phyloP scores from a whole-genome alignment of 2,797 vertebrate genomes.

The Anguilla marmorata region DNA sequence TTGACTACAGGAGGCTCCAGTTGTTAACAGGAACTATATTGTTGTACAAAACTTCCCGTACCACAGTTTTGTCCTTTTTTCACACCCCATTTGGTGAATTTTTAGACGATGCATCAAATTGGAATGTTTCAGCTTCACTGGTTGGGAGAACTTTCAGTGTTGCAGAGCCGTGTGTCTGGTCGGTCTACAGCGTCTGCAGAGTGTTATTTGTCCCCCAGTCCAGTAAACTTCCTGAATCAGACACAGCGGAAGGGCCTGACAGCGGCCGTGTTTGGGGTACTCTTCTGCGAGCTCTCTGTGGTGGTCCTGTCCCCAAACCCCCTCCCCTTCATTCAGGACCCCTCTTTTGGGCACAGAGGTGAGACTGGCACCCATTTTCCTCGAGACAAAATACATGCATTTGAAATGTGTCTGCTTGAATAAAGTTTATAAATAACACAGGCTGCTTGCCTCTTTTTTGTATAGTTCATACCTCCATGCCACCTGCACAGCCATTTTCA shows the following conservation, averaged over 20 bases:
- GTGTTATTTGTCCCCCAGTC: slow-evolving; percentile 68
- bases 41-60: not conserved
- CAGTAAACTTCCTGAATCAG: slow-evolving; percentile 84
- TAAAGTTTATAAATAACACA: not conserved
- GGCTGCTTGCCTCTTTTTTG: not conserved
- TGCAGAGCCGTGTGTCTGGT: not conserved
- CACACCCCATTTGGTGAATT: not conserved
- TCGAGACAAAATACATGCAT: not conserved
- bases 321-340: slow-evolving; percentile 75
- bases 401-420: not conserved
- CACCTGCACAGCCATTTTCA: not conserved
- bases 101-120: not conserved
- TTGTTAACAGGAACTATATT: not conserved
- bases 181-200: slow-evolving; percentile 15
- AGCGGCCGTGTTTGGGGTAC: slow-evolving; percentile 81
- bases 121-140: not conserved
- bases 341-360: slow-evolving; percentile 70
- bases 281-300: slow-evolving; percentile 85
- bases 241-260: slow-evolving; percentile 79
- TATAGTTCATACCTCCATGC: not conserved
- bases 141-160: not conserved
- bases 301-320: slow-evolving; percentile 76
- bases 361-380: slow-evolving; percentile 45
- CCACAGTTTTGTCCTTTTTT: not conserved
- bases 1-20: not conserved